phyloP scores from a whole-genome alignment of 2,113 vertebrate species.

The Equus przewalskii region DNA sequence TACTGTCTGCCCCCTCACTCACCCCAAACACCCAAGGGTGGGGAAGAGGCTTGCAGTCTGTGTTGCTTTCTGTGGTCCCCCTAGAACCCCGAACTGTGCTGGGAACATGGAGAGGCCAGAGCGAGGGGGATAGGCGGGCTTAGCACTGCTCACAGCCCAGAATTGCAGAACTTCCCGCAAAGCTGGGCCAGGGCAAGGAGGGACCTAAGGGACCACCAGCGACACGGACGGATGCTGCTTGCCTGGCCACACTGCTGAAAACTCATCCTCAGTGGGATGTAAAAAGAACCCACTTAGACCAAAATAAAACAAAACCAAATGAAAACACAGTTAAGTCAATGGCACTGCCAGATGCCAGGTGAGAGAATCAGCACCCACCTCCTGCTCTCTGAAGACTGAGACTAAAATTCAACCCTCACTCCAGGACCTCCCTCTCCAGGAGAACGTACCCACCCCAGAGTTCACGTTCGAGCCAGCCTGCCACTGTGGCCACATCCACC shows the following conservation, averaged over 20 bases:
- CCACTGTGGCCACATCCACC: fast-evolving
- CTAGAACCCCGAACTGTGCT: fast-evolving
- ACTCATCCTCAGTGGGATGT: fast-evolving
- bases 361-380: neutral
- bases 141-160: fast-evolving
- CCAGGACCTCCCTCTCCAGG: neutral
- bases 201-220: fast-evolving
- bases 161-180: neutral
- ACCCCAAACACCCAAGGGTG: fast-evolving
- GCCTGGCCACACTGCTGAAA: fast-evolving
- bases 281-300: fast-evolving
- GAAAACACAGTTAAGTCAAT: too few relatives aligned
- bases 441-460: neutral
- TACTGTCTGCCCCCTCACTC: neutral
- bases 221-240: fast-evolving
- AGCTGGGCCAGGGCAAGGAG: fast-evolving
- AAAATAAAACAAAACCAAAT: too few relatives aligned
- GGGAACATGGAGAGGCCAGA: neutral
- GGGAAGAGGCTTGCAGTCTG: fast-evolving
- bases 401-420: neutral
- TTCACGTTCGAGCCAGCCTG: neutral
- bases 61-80: neutral
- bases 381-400: fast-evolving
- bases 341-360: neutral
- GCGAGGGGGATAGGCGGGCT: neutral